Evolutionary conservation across 2,797 vertebrate genomes (phyloP).

Genomic region (Melanotaenia maccullochi): DNA sequence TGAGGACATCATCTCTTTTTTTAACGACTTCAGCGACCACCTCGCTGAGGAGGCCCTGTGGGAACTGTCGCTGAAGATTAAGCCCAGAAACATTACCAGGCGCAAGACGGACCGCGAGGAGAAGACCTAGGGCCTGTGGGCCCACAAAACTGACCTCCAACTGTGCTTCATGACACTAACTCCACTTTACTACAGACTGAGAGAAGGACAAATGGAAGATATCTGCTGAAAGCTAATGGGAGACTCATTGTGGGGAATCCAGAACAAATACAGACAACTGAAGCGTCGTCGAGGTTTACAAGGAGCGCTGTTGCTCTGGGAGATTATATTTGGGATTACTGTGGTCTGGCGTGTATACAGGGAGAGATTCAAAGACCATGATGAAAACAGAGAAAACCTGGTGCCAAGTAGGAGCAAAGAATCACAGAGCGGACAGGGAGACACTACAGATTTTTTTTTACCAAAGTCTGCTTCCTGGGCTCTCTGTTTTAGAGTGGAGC

Average conservation of each 20-base stretch:
- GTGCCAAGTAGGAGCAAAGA: constrained; percentile 55
- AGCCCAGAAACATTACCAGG: constrained; percentile 88
- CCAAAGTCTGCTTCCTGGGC: constrained; percentile 72
- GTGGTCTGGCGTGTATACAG: constrained; percentile 35
- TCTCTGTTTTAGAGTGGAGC: constrained; percentile 71
- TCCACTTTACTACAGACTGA: constrained; percentile 80
- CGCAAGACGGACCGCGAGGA: constrained; percentile 95
- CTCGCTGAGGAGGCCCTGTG: constrained; percentile 94
- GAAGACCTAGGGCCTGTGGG: constrained; percentile 88
- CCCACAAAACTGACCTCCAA: constrained; percentile 74
- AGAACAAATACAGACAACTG: constrained; percentile 64
- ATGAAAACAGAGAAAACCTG: constrained; percentile 39
- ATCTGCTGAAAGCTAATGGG: constrained; percentile 58
- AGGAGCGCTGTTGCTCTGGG: constrained; percentile 63
- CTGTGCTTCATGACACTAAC: constrained; percentile 83
- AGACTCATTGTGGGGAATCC: constrained; percentile 51
- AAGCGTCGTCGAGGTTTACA: constrained; percentile 62
- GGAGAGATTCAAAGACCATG: constrained; percentile 42
- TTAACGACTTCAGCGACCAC: constrained; percentile 96
- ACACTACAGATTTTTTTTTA: constrained; percentile 44
- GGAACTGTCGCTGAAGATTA: constrained; percentile 96
- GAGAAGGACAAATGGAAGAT: constrained; percentile 58
- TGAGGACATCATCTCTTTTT: constrained; percentile 92
- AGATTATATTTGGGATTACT: constrained; percentile 70
- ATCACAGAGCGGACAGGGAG: constrained; percentile 62